These are phyloP conservation scores for Dynastes grantii DNA, from an alignment of 2,888 invertebrate species.

Conservation along the genomic window DNA sequence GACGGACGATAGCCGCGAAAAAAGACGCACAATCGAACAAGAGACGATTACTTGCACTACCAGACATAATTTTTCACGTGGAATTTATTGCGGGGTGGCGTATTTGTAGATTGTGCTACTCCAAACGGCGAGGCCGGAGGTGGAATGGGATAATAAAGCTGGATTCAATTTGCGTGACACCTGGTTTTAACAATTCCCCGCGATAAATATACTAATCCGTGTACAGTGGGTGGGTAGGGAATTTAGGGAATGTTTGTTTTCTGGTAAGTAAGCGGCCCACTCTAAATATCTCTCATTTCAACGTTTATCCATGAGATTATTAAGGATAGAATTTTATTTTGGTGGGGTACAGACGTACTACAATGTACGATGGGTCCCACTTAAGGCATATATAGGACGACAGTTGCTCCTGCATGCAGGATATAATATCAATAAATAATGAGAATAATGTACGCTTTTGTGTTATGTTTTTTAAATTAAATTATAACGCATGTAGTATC, in stretches of 20 bases:
- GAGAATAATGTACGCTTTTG: no score
- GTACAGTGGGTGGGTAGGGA: no score
- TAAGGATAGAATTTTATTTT: no score
- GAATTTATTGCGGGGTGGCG: slow-evolving; percentile 35
- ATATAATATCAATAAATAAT: no score
- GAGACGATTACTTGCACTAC: slow-evolving; percentile 41
- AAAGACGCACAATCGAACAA: slow-evolving; percentile 30
- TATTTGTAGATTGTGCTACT: slow-evolving; percentile 22
- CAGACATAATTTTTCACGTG: slow-evolving; percentile 47
- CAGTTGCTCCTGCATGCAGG: no score
- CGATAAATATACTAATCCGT: slow-evolving; percentile 24
- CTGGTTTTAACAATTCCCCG: slow-evolving; percentile 33
- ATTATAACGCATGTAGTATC: no score
- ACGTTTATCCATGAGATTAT: no score
- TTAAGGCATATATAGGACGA: no score
- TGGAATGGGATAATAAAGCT: slow-evolving; percentile 32
- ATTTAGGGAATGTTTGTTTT: neutral
- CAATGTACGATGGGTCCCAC: no score
- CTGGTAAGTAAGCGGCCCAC: neutral
- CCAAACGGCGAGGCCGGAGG: neutral
- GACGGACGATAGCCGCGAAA: neutral
- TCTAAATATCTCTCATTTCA: no score
- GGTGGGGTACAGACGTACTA: no score
- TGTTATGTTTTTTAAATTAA: no score
- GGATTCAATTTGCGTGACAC: slow-evolving; percentile 42